Evolutionary conservation across 2,113 vertebrate genomes (phyloP).

Genomic region (Excalfactoria chinensis): DNA sequence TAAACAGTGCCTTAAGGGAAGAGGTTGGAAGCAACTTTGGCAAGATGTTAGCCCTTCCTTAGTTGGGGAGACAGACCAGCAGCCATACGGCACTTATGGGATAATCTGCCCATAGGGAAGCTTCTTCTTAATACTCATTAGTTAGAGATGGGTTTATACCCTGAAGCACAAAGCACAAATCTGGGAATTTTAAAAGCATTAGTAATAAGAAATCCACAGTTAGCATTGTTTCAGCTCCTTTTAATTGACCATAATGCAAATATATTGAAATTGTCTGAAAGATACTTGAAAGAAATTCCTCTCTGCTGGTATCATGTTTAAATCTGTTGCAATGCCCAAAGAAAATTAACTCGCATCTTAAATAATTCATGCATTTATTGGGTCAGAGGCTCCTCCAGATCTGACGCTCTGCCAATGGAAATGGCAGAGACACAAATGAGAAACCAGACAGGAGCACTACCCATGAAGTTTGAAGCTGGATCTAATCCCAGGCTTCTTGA

Average conservation of each 20-base stretch:
- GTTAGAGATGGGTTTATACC: conserved; percentile 41
- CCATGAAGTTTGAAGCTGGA: conserved; percentile 41
- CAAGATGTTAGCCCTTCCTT: conserved; percentile 40
- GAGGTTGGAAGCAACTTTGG: conserved; percentile 36
- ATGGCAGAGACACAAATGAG: conserved; percentile 53
- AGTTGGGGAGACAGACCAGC: conserved; percentile 34
- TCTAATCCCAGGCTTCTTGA: conserved; percentile 13
- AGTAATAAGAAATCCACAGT: conserved; percentile 50
- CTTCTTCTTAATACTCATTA: conserved; percentile 48
- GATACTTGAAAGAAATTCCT: conserved; percentile 13
- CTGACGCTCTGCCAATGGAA: conserved; percentile 45
- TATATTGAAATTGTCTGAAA: conserved; percentile 30
- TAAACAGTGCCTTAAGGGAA: conserved; percentile 39
- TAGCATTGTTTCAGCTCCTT: conserved; percentile 55
- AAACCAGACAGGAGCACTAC: conserved; percentile 21
- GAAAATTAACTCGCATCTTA: conserved; percentile 45
- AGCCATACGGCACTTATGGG: conserved; percentile 2
- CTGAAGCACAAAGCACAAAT: conserved; percentile 46
- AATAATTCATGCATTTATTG: conserved; percentile 58
- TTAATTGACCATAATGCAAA: conserved; percentile 57
- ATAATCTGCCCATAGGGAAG: conserved; percentile 62
- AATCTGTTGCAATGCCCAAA: background rate
- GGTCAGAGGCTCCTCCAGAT: conserved; percentile 44
- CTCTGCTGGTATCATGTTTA: background rate
- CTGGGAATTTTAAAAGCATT: conserved; percentile 55